Evolutionary conservation across 2,888 invertebrate genomes (phyloP).

Genomic region (Coleophora flavipennella): DNA sequence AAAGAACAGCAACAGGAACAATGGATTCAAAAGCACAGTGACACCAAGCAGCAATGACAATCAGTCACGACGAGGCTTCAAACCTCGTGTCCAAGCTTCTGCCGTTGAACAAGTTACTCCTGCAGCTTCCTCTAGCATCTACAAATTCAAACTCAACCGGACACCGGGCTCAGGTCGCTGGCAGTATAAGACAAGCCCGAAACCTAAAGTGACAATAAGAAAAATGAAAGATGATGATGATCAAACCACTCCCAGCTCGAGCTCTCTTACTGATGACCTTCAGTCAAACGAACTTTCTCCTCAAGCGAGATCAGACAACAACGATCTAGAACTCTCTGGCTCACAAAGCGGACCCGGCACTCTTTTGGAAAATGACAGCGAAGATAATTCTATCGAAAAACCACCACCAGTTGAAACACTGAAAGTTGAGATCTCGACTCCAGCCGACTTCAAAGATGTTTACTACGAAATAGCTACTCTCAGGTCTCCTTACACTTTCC

Average conservation of each 20-base stretch:
- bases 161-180: constrained; percentile 89
- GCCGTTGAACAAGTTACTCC: constrained; percentile 68
- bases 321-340: constrained; percentile 81
- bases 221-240: constrained; percentile 76
- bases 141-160: constrained; percentile 86
- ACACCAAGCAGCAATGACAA: constrained; percentile 52
- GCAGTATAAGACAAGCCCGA: constrained; percentile 92
- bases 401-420: constrained; percentile 83
- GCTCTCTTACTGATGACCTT: constrained; percentile 53
- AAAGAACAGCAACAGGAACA: constrained; percentile 51
- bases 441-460: constrained; percentile 86
- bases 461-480: constrained; percentile 93
- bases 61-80: constrained; percentile 76
- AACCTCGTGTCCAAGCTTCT: constrained; percentile 76
- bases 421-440: constrained; percentile 91
- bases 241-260: constrained; percentile 55
- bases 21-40: constrained; percentile 53
- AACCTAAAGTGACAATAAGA: constrained; percentile 86
- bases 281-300: constrained; percentile 70
- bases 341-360: constrained; percentile 75
- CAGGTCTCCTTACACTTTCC: constrained; percentile 91
- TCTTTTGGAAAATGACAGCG: constrained; percentile 74
- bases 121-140: constrained; percentile 74
- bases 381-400: constrained; percentile 76
- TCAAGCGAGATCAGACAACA: constrained; percentile 72